A percentile compares a stretch with the other conserved stretches of the same genome.
phyloP scores from a whole-genome alignment of 2,888 invertebrate species.

The Octonoba sinensis region DNA sequence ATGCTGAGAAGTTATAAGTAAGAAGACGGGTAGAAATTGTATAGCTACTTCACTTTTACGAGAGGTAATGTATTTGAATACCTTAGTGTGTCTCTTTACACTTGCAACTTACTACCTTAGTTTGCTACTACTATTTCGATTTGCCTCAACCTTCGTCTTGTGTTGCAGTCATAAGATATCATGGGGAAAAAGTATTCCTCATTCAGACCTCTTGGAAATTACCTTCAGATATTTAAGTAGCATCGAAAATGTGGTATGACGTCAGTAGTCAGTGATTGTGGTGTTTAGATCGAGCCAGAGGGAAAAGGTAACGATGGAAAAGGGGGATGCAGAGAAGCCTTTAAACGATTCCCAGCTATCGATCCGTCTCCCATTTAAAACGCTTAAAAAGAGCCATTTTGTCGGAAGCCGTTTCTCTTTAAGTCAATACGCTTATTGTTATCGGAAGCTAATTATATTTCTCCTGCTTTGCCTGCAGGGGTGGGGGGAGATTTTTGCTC shows the following conservation, averaged over 20 bases:
- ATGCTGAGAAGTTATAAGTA: too few species aligned
- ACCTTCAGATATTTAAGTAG: background rate
- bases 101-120: too few species aligned
- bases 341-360: slow-evolving; percentile 26
- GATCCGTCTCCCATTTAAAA: slow-evolving; percentile 27
- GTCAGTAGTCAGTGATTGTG: too few species aligned
- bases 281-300: background rate
- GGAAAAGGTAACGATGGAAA: slow-evolving; percentile 4
- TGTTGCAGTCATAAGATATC: too few species aligned
- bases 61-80: too few species aligned
- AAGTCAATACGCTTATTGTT: slow-evolving; percentile 54
- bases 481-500: slow-evolving; percentile 21
- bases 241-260: too few species aligned
- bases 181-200: too few species aligned
- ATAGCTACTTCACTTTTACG: too few species aligned
- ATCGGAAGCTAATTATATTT: slow-evolving; percentile 46
- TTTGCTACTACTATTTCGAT: too few species aligned
- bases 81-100: too few species aligned
- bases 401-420: slow-evolving; percentile 13
- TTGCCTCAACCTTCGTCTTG: too few species aligned
- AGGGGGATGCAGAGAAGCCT: background rate
- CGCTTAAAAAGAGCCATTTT: slow-evolving; percentile 46
- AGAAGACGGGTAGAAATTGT: too few species aligned
- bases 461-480: slow-evolving; percentile 26
- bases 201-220: background rate